A percentile compares a stretch with the other conserved stretches of the same genome.
Evolutionary conservation across 1,140 invertebrate genomes (phyloP).

Genomic region (Pseudomyrmex gracilis): DNA sequence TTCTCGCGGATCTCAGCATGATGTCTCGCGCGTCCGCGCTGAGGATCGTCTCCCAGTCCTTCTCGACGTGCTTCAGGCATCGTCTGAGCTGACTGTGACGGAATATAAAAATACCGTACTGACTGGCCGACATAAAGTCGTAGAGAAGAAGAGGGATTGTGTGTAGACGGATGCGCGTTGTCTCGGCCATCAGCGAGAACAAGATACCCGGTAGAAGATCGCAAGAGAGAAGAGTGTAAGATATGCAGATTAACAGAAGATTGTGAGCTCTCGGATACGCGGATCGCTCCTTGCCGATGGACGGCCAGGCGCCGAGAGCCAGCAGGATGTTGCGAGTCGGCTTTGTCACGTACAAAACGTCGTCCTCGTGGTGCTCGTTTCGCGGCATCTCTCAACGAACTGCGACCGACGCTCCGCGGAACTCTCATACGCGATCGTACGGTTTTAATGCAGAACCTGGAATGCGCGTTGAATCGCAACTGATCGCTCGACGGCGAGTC

Average conservation of each 20-base stretch:
- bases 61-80: constrained; percentile 35
- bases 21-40: constrained; percentile 12
- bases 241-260: neutral
- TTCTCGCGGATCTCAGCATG: constrained; percentile 30
- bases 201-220: constrained; percentile 8
- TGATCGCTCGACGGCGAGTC: neutral
- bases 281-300: neutral
- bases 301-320: constrained; percentile 18
- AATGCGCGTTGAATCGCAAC: constrained; percentile 10
- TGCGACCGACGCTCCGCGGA: neutral
- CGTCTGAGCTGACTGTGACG: constrained; percentile 3
- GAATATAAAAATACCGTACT: constrained; percentile 35
- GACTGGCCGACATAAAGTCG: neutral
- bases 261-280: neutral
- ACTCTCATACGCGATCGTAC: neutral
- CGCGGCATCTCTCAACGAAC: neutral
- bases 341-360: constrained; percentile 16
- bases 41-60: constrained; percentile 20
- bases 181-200: constrained; percentile 5
- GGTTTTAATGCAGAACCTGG: neutral
- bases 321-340: constrained; percentile 9
- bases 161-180: neutral
- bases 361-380: neutral
- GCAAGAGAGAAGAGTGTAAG: constrained; percentile 1
- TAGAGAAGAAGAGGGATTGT: constrained; percentile 1